Base-by-base conservation (phyloP, 1,140 invertebrate species). In the Pseudomyrmex concolor region DNA sequence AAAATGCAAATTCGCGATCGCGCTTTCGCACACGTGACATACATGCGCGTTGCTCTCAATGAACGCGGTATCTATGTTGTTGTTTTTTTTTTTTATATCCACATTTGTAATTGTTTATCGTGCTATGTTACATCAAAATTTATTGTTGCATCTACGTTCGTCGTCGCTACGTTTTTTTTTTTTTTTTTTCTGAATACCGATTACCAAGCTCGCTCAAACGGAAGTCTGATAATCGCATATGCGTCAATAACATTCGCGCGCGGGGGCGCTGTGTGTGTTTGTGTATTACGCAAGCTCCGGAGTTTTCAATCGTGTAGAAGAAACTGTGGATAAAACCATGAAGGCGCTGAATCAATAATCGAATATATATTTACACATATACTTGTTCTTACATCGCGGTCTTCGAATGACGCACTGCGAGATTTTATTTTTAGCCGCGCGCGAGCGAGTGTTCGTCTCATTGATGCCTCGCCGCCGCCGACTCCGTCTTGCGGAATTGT, bases 291-390 rank as follows among this genome's bases (percentile, higher is more conserved):
- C 72, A 88, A 88, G 62, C 67, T 5, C 34, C 45, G 59, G 55
- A 54, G 57, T 62, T 87, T 85, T 62, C 59, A 80, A 63, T 55
- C 63, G 51, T 70, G 63, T 4, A 34, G 5, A 34, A 34, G 51
- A 88, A 34, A 73, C 77, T 60, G 10, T 60, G 63, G 85, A 84
- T 86, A 84, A 34, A 34, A 48, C 73, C 55, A 84, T 86, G 78
- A 80, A 86, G 86, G 86, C 88, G 70, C 60, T 84, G 67, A 86
- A 88, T 87, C 83, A 78, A 83, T 85, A 85, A 83, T 88, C 87
- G 66, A 88, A 88, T 59, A 71, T 83, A 70, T 68, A 84, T 51
- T 34, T 34, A 34, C 34, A 66, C 15, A 64, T 51, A 66, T 34
- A 34, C 57, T 45, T 9, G 48, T 22, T 80, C 45, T 71, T 71